Evolutionary conservation across 1,140 invertebrate genomes (phyloP), one percentile per base, ranked within the genome.

Genomic region (Dufourea novaeangliae): DNA sequence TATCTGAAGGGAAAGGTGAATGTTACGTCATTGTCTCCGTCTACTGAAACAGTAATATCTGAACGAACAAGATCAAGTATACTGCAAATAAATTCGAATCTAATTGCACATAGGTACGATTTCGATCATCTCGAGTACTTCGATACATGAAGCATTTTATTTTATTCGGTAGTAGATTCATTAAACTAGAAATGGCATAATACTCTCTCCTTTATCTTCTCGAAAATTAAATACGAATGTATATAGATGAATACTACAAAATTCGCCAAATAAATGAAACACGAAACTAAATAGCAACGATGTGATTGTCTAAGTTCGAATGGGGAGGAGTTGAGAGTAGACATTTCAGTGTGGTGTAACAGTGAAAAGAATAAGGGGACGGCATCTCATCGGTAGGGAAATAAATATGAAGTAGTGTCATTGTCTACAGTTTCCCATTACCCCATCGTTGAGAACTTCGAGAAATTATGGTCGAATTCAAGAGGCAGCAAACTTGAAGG

Each of bases 381-480:
- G 39, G n/a, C 62, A 83, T n/a, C n/a, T n/a, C n/a, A n/a, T 78
- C 77, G 71, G 73, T 54, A 84, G 80, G 79, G 83, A 87, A 85
- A 88, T 88, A 87, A 87, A 87, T 88, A 88, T 84, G 83, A 82
- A 87, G 84, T 82, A 86, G 83, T 75, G 85, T 82, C 83, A 85
- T 87, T 86, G 82, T 86, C 84, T 86, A 57, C 63, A 67, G 67
- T 74, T 82, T 80, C 69, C 84, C 78, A 27, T 78, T 68, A 61
- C 57, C 32, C 62, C 68, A 64, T 80, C 71, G 63, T 57, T 59
- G 54, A 59, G 68, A 75, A 81, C 73, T 71, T 56, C 54, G 79
- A 78, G 75, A 76, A 79, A 82, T 84, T 81, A 82, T 75, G 82
- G 79, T 80, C 64, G 73, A 61, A 67, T 46, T 25, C 57, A 56